A percentile compares a stretch with the other conserved stretches of the same genome.
Conservation (phyloP, 2,888 invertebrate species). For the Pseudococcus jackbeardsleyi region DNA sequence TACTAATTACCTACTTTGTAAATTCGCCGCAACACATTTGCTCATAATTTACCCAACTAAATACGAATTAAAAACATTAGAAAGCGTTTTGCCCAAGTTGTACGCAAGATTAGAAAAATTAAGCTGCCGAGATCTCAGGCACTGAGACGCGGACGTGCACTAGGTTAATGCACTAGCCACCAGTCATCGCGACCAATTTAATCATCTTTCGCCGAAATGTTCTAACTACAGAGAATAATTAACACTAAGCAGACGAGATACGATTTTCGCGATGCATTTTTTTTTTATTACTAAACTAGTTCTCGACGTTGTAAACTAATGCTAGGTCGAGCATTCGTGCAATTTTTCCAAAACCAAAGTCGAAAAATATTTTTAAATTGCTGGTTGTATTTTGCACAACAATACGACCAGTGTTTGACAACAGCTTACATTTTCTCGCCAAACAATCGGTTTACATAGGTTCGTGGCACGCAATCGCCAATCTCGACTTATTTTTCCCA, state of each 20-base stretch:
- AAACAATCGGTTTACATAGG: conserved; percentile 12
- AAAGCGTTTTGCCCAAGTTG: not conserved
- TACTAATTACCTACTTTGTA: conserved; percentile 44
- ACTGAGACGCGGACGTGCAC: not conserved
- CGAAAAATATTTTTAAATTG: conserved; percentile 43
- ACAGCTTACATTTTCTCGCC: conserved; percentile 20
- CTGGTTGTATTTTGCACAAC: conserved; percentile 40
- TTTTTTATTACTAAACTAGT: not conserved
- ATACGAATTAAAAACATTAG: conserved; percentile 38
- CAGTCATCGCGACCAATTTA: conserved; percentile 32
- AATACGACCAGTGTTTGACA: conserved; percentile 30
- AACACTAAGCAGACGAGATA: conserved; percentile 10
- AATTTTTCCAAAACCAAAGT: conserved; percentile 9
- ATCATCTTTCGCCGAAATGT: not conserved
- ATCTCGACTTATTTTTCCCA: not conserved
- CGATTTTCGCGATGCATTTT: not conserved
- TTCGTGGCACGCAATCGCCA: conserved; percentile 10
- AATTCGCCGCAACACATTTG: not conserved
- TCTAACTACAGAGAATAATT: not conserved
- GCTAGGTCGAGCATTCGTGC: not conserved
- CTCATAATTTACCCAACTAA: conserved; percentile 35
- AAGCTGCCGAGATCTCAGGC: not conserved
- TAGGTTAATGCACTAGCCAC: conserved; percentile 37
- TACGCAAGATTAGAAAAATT: conserved; percentile 1
- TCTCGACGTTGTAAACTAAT: not conserved